A percentile compares a stretch with the other conserved stretches of the same genome.
Conservation (phyloP, 2,797 vertebrate genomes). For the Avahi laniger region DNA sequence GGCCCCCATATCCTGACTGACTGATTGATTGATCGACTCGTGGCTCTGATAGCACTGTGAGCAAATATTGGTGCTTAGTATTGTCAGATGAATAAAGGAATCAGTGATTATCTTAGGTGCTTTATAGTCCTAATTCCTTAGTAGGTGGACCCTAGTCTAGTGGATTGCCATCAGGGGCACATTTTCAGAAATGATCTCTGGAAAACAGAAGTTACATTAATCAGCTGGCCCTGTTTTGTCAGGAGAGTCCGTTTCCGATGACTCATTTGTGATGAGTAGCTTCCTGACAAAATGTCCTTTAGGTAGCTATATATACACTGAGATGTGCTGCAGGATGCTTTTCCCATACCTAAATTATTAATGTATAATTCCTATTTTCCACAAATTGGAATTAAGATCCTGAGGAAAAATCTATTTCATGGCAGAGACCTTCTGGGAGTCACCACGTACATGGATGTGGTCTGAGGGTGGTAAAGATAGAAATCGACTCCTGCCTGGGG, state of each 20-base stretch:
- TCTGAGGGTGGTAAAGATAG: not conserved
- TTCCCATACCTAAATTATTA: not conserved
- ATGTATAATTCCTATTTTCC: not conserved
- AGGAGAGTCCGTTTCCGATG: not conserved
- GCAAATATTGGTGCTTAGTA: not conserved
- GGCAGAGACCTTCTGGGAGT: not conserved
- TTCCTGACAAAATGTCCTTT: not conserved
- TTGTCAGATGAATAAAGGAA: not conserved
- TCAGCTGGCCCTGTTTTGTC: not conserved
- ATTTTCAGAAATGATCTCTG: constrained; percentile 2
- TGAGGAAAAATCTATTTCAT: not conserved
- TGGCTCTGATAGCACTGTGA: not conserved
- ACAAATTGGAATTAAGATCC: not conserved
- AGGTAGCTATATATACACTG: not conserved
- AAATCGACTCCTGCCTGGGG: not conserved
- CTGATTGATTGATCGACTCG: not conserved
- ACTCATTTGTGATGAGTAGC: not conserved
- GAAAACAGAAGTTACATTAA: not conserved
- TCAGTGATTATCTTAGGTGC: not conserved
- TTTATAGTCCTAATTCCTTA: not conserved
- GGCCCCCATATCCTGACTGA: not conserved
- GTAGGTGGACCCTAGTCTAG: not conserved
- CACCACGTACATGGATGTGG: fast-evolving
- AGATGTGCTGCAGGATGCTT: not conserved
- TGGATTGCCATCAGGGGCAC: not conserved